These are phyloP conservation scores for Labrus mixtus DNA, from an alignment of 2,113 vertebrate species.

Conservation along the genomic window DNA sequence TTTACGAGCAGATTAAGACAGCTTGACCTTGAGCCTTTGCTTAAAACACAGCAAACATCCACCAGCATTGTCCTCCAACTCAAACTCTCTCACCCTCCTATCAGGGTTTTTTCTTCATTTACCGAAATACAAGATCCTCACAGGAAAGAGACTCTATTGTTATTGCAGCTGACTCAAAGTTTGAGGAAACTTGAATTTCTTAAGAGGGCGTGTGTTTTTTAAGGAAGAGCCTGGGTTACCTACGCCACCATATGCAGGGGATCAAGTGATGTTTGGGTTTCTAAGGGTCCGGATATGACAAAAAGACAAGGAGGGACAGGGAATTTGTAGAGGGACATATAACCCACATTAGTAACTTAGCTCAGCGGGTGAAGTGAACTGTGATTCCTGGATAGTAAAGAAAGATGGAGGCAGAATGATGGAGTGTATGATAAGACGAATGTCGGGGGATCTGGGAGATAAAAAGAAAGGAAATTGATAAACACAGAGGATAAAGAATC, in stretches of 20 bases:
- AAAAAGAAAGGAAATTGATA: constrained; percentile 11
- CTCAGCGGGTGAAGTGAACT: constrained; percentile 16
- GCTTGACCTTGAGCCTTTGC: constrained; percentile 26
- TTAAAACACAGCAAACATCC: constrained; percentile 40
- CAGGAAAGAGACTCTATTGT: constrained; percentile 69
- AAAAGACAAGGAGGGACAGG: constrained; percentile 33
- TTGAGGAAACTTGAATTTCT: constrained; percentile 64
- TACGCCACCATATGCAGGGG: constrained; percentile 54
- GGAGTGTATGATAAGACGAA: constrained; percentile 4
- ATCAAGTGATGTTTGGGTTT: constrained; percentile 74
- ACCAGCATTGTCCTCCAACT: constrained; percentile 39
- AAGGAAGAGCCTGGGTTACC: constrained; percentile 63
- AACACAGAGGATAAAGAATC: constrained; percentile 13
- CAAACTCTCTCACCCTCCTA: constrained; percentile 23
- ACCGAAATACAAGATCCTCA: constrained; percentile 41
- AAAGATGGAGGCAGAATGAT: constrained; percentile 17
- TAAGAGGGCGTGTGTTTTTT: constrained; percentile 50
- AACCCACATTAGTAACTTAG: constrained; percentile 26
- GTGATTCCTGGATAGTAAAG: constrained; percentile 9
- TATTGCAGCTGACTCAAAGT: constrained; percentile 71
- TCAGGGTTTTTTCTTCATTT: constrained; percentile 7
- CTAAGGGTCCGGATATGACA: constrained; percentile 59
- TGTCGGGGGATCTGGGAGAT: background rate
- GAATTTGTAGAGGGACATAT: constrained; percentile 2
- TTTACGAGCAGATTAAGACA: constrained; percentile 29